Evolutionary conservation across 2,888 invertebrate genomes (phyloP), one percentile per base, ranked within the genome.

Genomic region (Dorcus hopei): DNA sequence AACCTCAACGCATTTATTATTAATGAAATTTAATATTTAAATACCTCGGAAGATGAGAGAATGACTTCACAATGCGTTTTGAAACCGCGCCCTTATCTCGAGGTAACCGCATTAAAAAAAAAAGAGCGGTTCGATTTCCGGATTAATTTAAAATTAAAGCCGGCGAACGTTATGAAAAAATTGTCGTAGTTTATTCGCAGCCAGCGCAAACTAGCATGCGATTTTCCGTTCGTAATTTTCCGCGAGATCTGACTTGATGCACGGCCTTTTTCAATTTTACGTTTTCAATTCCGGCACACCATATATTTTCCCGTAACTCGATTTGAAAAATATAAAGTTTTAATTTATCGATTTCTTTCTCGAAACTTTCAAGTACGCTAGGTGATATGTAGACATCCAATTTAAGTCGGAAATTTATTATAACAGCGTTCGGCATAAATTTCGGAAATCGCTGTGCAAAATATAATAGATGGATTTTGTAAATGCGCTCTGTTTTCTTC

Each of bases 311-410:
- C 14, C 45, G 45, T 23, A 23, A 9, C 45, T 45, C 45, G 23
- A 45, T 45, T 23, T 45, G n/a, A 45, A 23, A 45, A 45, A 45
- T 45, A 11, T 9, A 23, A 45, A 45, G 19, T 45, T 45, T 45
- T 45, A 45, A 45, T 45, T 45, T 45, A 45, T 45, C 45, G 45
- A 45, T 45, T 45, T 45, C 45, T 45, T 11, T 11, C 23, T 45
- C 45, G 45, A 45, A 45, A 45, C 14, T 42, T 42, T 14, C 42
- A 16, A 11, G 42, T 14, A 7, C 42, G 42, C 14, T 42, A 42
- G 42, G 42, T 42, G 42, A 42, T 42, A 42, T 42, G 42, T 11
- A 45, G 45, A 45, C 45, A 45, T 45, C 9, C 45, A 45, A 42
- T 42, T 42, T 42, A 42, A 42, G 42, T 42, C 42, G 11, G 9